Conservation (phyloP, 2,113 vertebrate genomes). For the Syrrhaptes paradoxus region DNA sequence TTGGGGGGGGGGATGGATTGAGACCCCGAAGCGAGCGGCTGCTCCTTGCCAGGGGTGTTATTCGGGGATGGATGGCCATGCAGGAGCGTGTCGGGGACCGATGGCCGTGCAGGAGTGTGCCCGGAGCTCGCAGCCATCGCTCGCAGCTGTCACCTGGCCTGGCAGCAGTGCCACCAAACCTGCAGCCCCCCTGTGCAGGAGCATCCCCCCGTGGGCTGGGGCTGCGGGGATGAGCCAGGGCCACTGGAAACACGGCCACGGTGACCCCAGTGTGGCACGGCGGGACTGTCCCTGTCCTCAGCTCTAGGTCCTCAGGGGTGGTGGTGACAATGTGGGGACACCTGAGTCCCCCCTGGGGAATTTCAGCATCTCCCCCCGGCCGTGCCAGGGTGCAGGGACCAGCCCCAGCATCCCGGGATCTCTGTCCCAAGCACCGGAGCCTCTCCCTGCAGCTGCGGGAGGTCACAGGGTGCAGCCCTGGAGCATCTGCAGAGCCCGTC, state of each 20-base stretch:
- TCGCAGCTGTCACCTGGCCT: neutral
- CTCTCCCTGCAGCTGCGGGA: neutral
- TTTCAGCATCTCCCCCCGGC: neutral
- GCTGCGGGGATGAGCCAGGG: too few relatives aligned
- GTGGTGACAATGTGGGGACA: neutral
- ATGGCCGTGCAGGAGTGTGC: fast-evolving
- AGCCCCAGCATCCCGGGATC: neutral
- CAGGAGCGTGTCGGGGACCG: fast-evolving
- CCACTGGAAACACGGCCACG: fast-evolving
- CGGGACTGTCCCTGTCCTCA: fast-evolving
- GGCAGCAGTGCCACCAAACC: neutral
- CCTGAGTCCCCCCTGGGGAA: neutral
- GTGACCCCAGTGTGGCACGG: fast-evolving
- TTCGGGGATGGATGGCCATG: neutral
- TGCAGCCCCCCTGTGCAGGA: neutral
- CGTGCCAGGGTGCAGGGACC: neutral
- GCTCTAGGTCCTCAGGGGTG: neutral
- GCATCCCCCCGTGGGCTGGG: neutral
- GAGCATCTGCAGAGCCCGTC: neutral
- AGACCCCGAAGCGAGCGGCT: neutral
- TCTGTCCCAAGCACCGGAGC: neutral
- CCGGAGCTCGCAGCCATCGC: neutral
- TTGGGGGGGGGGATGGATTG: neutral
- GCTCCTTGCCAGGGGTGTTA: neutral
- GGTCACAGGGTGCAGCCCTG: fast-evolving